Base-by-base conservation (phyloP, 2,113 vertebrate genomes). In the Labeo catla region DNA sequence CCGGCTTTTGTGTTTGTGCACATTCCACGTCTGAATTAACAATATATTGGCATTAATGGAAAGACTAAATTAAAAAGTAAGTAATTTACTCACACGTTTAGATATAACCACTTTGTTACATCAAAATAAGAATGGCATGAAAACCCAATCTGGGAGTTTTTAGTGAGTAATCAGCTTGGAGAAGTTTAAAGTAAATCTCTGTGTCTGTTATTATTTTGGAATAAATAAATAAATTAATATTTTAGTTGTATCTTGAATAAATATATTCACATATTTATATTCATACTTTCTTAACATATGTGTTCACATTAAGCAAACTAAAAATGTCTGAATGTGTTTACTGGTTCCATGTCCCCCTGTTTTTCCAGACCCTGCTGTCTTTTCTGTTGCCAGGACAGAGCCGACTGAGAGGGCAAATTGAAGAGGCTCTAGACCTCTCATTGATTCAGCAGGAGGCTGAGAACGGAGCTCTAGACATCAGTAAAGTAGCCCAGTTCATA, bases 381-480 rank as follows among this genome's bases (percentile, higher is more conserved):
- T 98, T 99, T 92, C 89, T 99, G 92, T 93, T 97, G 91, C 96
- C 96, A 70, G 95, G 95, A 77, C 98, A 99, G 73, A 95, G 94
- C 0, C 96, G 97, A 45, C 92, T 98, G 89, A 96, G 95, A 87
- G 94, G 93, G 88, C 96, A 95, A 87, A 99, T 99, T 79, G 96
- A 95, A 0, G 98, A 98, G 91, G 95, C 96, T 66, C 95, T 99
- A 81, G 98, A 99, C 87, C 93, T 99, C 87, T 94, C 96, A 0
- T 94, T 99, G 78, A 98, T 99, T 91, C 97, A 97, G 88, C 98
- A 99, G 90, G 95, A 99, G 92, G 98, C 98, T n/a, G 97, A 98
- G 90, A 98, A 99, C 0, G 93, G 95, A 12, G 96, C 95, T 6
- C 94, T 99, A 15, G 96, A 99, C 91, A 98, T 99, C 89, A 85